Evolutionary conservation across 2,797 vertebrate genomes (phyloP), one percentile per base, ranked within the genome.

Genomic region (Liparis tanakae): DNA sequence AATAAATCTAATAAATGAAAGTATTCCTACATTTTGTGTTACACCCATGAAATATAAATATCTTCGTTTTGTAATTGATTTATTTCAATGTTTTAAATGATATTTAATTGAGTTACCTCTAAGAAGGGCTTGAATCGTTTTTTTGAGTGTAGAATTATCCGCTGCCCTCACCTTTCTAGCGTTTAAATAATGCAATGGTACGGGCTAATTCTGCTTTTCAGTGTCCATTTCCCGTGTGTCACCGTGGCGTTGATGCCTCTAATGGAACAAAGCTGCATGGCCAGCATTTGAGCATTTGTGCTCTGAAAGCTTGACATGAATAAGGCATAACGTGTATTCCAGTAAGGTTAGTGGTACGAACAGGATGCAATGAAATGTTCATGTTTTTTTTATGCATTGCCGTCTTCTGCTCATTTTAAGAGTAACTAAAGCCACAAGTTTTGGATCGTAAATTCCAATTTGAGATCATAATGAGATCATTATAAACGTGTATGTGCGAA

Each of bases 251-350:
- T 0, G 68, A 65, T 50, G 51, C 30, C 1, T 68, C 12, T 66
- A 46, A 64, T 66, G 56, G 64, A 74, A 43, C 56, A 70, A 71
- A 76, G 39, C 39, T 48, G 43, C 25, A 3, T 18, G 50, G 22
- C 66, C 1, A 9, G 25, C 20, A 25, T 22, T 63, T 30, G 4
- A 71, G 39, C 13, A 67, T 68, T 66, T 80, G 20, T 18, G n/a
- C 33, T 57, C 59, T 53, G 54, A 67, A 63, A 58, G 48, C 36
- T 74, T 55, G 20, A 46, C 33, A 46, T 25, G 14, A 56, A 39
- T 15, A 9, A 56, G 9, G 17, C 56, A 18, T 39, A n/a, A n/a
- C n/a, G n/a, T n/a, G n/a, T n/a, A n/a, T n/a, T n/a, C n/a, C 18
- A 13, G 18, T 20, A 17, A 33, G 9, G 14, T 10, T 18, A 53